Evolutionary conservation across 2,113 vertebrate species (phyloP).

Genomic region (Xenopus laevis): DNA sequence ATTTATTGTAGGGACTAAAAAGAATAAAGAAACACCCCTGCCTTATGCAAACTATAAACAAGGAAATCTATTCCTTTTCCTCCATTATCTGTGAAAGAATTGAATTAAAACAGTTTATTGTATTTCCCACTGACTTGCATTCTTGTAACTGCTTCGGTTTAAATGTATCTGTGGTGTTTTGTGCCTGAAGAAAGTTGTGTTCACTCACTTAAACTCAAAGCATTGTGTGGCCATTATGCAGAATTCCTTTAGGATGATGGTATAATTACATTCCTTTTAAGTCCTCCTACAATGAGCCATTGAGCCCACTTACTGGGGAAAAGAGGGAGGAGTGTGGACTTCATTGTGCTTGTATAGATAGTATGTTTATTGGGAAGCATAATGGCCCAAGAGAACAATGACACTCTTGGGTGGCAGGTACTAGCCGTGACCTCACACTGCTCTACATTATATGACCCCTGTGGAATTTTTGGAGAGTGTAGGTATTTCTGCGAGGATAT

Average conservation of each 20-base stretch:
- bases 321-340: slow-evolving; percentile 15
- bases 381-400: slow-evolving; percentile 9
- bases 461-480: not conserved
- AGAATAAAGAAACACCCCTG: no score
- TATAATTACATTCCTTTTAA: slow-evolving; percentile 18
- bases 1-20: no score
- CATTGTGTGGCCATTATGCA: no score
- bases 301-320: slow-evolving; percentile 14
- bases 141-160: no score
- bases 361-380: slow-evolving; percentile 3
- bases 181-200: no score
- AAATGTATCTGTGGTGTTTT: no score
- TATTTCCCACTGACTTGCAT: no score
- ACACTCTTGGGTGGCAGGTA: slow-evolving; percentile 33
- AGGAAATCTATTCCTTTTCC: no score
- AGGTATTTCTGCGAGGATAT: not conserved
- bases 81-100: no score
- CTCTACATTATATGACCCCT: not conserved
- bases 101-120: no score
- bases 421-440: slow-evolving; percentile 9
- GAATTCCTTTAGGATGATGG: slow-evolving; percentile 7
- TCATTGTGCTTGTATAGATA: slow-evolving; percentile 19
- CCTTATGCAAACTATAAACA: no score
- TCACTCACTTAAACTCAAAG: no score
- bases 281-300: slow-evolving; percentile 22